Conservation (phyloP, 2,113 vertebrate species). For the Psephotus haematonotus region DNA sequence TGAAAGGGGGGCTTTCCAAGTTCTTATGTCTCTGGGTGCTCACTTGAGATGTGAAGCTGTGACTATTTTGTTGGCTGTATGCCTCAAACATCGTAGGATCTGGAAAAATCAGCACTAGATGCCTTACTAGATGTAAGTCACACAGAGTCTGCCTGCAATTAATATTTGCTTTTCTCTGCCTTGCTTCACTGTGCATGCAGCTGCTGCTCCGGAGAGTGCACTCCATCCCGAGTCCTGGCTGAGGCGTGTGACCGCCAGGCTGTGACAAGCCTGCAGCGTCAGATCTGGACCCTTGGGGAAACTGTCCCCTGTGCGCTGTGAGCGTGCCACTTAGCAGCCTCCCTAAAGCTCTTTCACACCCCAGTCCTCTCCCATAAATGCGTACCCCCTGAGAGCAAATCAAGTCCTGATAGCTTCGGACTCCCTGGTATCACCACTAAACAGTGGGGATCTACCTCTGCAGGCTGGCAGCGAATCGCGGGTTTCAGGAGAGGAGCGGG, state of each 20-base stretch:
- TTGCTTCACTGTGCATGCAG: neutral
- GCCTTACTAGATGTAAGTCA: neutral
- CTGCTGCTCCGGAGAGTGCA: neutral
- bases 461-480: neutral
- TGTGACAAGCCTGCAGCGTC: neutral
- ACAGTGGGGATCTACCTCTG: neutral
- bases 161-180: neutral
- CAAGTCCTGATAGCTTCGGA: neutral
- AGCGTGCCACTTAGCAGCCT: neutral
- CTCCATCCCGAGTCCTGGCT: neutral
- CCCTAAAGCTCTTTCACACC: neutral
- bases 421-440: neutral
- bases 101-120: neutral
- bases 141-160: neutral
- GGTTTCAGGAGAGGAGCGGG: rapidly evolving
- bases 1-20: neutral
- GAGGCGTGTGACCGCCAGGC: neutral
- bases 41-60: neutral
- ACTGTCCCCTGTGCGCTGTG: neutral
- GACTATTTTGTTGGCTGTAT: neutral
- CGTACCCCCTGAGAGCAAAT: rapidly evolving
- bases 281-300: neutral
- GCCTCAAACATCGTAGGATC: too few species aligned
- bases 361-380: neutral
- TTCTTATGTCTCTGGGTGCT: neutral